Conservation (phyloP, 2,113 vertebrate species). For the Protobothrops mucrosquamatus region DNA sequence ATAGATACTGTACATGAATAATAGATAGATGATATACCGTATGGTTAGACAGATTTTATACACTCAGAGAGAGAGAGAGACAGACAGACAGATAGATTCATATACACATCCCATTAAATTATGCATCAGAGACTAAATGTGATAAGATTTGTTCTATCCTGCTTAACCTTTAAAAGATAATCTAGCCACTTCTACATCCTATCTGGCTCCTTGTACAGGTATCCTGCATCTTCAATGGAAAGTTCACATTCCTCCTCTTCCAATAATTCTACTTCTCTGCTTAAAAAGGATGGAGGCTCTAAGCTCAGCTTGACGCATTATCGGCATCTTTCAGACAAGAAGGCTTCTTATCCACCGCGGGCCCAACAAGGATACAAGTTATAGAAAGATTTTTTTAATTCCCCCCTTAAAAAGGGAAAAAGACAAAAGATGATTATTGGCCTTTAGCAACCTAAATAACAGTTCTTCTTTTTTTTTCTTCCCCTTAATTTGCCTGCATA, state of each 20-base stretch:
- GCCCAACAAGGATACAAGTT: background rate
- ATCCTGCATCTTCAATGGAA: background rate
- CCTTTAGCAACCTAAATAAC: background rate
- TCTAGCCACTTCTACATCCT: background rate
- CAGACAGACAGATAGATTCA: background rate
- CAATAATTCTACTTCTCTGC: background rate
- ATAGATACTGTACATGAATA: too few species aligned
- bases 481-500: background rate
- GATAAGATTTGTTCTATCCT: background rate
- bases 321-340: background rate
- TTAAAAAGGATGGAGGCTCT: background rate
- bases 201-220: background rate
- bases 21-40: too few species aligned
- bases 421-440: rapidly evolving
- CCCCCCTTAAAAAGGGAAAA: background rate
- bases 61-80: too few species aligned
- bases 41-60: too few species aligned
- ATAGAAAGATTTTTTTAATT: background rate
- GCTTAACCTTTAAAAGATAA: background rate
- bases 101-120: background rate
- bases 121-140: background rate
- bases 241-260: background rate
- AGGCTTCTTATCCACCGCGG: background rate
- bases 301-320: background rate
- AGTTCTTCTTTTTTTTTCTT: background rate